Evolutionary conservation across 1,140 invertebrate genomes (phyloP), one percentile per base, ranked within the genome.

Genomic region (Polypedilum pembai): DNA sequence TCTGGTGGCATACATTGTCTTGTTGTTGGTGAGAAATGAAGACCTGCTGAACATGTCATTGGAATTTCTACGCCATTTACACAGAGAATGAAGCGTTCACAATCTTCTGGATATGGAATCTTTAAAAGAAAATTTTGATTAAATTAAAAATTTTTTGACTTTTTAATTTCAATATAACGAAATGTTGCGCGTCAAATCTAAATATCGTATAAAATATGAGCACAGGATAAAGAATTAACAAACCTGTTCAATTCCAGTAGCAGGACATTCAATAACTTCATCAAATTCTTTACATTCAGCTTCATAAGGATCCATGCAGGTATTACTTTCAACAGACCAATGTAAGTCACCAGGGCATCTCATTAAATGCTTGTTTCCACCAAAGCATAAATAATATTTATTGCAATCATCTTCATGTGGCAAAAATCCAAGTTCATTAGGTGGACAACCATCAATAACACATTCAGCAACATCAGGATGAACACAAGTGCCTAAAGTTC

Each of bases 391-490:
- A n/a, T 56, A 56, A 56, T 56, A 56, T 56, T n/a, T n/a, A n/a
- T 56, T 56, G 10, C 45, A 56, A 56, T 56, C 45, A 56, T 56
- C 45, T 56, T 56, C 45, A 56, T 56, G 45, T 56, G 45, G 45
- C 15, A 56, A 56, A 56, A 56, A 56, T 56, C 12, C 45, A 4
- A 56, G n/a, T 4, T n/a, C 45, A 12, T 3, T 15, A n/a, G 45
- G n/a, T 4, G 45, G 45, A 56, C 45, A 56, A 56, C 45, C 45
- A 33, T 33, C n/a, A 56, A 56, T 15, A 33, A n/a, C 45, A 56
- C 45, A 56, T 69, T 69, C 65, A 18, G 65, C 65, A 69, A 69
- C 10, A 69, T 69, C 65, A 18, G 65, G 65, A 69, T 69, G n/a
- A 17, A 56, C 45, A 8, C 45, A 56, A 15, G 45, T 15, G 10